phyloP scores from a whole-genome alignment of 2,113 vertebrate species.

The Microtus richardsoni region DNA sequence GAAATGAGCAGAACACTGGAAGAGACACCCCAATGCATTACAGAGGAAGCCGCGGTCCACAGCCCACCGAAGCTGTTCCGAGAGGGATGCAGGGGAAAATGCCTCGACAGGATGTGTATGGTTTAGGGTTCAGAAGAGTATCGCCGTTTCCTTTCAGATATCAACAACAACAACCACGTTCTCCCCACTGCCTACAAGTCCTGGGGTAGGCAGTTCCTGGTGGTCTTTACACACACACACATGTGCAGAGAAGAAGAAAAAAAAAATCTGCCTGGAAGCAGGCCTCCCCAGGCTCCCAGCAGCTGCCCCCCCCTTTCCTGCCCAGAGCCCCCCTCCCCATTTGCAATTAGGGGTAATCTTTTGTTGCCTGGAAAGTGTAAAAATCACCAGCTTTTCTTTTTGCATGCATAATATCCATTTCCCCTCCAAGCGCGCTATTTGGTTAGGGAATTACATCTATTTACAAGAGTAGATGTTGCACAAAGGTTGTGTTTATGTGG shows the following conservation, averaged over 20 bases:
- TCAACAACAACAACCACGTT: constrained; percentile 83
- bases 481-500: constrained; percentile 89
- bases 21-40: constrained; percentile 44
- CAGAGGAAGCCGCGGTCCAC: neutral
- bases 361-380: constrained; percentile 84
- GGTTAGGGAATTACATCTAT: constrained; percentile 90
- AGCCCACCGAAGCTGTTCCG: neutral
- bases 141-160: constrained; percentile 85
- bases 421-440: constrained; percentile 87
- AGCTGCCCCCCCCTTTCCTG: constrained; percentile 51
- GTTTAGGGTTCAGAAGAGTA: constrained; percentile 70
- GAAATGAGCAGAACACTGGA: constrained; percentile 66
- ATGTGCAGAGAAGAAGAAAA: constrained; percentile 61
- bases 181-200: constrained; percentile 84
- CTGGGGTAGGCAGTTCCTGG: constrained; percentile 86
- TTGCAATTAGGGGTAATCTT: constrained; percentile 85
- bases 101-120: constrained; percentile 67
- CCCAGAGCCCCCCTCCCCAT: neutral
- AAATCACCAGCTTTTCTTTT: constrained; percentile 81
- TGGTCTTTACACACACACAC: constrained; percentile 84
- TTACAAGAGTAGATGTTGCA: constrained; percentile 89
- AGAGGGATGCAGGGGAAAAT: neutral
- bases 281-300: constrained; percentile 73
- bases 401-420: constrained; percentile 85
- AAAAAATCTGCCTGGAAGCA: constrained; percentile 76